Conservation (phyloP, 2,888 invertebrate genomes). For the Herminia tarsipennalis region DNA sequence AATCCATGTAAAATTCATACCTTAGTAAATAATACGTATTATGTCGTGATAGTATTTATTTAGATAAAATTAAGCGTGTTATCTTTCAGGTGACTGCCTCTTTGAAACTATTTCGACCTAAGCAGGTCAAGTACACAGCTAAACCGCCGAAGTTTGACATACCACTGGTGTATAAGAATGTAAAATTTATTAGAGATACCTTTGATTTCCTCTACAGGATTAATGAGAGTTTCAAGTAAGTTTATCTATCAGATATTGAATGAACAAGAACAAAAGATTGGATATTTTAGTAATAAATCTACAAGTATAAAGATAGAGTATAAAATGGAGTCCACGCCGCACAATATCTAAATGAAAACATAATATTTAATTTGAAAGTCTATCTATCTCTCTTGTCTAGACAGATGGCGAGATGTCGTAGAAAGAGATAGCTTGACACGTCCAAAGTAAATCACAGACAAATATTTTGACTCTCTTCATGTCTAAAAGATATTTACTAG, state of each 20-base stretch:
- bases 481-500: no score
- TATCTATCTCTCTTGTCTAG: no score
- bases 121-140: slow-evolving; percentile 66
- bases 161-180: slow-evolving; percentile 66
- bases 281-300: no score
- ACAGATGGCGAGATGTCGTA: no score
- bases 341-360: no score
- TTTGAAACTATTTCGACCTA: slow-evolving; percentile 66
- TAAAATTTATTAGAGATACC: slow-evolving; percentile 63
- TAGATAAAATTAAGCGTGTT: slow-evolving; percentile 12
- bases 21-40: slow-evolving; percentile 2
- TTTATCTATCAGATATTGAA: neutral
- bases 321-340: no score
- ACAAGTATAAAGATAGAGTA: no score
- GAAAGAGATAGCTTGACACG: no score
- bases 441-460: no score
- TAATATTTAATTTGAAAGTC: no score
- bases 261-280: no score
- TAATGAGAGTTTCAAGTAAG: slow-evolving; percentile 72
- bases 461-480: no score
- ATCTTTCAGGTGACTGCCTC: slow-evolving; percentile 70
- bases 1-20: slow-evolving; percentile 1
- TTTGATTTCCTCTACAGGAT: slow-evolving; percentile 52
- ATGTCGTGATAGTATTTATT: neutral
- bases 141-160: slow-evolving; percentile 69